A percentile compares a stretch with the other conserved stretches of the same genome.
Evolutionary conservation across 2,888 invertebrate species (phyloP).

Genomic region (Amiota communis): DNA sequence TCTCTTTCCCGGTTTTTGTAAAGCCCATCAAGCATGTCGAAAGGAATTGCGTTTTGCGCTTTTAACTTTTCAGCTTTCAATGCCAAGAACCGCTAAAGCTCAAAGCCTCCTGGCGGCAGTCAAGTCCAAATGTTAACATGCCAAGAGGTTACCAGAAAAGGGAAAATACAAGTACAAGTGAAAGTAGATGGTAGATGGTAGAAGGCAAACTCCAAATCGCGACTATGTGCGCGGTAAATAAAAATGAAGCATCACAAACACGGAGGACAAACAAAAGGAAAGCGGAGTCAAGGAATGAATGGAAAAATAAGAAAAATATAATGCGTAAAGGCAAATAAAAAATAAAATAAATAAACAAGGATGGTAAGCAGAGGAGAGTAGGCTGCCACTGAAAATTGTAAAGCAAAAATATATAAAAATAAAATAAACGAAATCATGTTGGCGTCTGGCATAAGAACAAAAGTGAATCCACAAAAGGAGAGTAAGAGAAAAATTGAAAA

Average conservation of each 20-base stretch:
- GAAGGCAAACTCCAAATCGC: conserved; percentile 5
- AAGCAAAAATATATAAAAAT: too few relatives aligned
- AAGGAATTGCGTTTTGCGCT: conserved; percentile 19
- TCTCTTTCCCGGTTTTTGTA: conserved; percentile 25
- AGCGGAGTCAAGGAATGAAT: background rate
- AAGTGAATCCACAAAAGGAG: background rate
- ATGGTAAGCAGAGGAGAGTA: background rate
- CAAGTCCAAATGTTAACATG: too few relatives aligned
- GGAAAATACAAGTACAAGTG: background rate
- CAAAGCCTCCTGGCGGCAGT: too few relatives aligned
- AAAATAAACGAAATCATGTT: too few relatives aligned
- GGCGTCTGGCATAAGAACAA: too few relatives aligned
- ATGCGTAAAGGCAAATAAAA: conserved; percentile 21
- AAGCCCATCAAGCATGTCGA: conserved; percentile 16
- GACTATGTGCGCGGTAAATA: conserved; percentile 17
- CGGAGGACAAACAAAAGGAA: conserved; percentile 14
- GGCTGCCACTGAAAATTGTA: too few relatives aligned
- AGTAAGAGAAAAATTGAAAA: conserved; percentile 60
- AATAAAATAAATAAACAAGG: background rate
- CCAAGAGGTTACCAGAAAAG: background rate
- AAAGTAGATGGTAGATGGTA: background rate
- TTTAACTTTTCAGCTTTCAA: conserved; percentile 19
- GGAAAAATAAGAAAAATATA: conserved; percentile 19
- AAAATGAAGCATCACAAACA: conserved; percentile 19
- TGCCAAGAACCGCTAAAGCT: conserved; percentile 1